Evolutionary conservation across 2,797 vertebrate species (phyloP).

Genomic region (Threskiornis aethiopicus): DNA sequence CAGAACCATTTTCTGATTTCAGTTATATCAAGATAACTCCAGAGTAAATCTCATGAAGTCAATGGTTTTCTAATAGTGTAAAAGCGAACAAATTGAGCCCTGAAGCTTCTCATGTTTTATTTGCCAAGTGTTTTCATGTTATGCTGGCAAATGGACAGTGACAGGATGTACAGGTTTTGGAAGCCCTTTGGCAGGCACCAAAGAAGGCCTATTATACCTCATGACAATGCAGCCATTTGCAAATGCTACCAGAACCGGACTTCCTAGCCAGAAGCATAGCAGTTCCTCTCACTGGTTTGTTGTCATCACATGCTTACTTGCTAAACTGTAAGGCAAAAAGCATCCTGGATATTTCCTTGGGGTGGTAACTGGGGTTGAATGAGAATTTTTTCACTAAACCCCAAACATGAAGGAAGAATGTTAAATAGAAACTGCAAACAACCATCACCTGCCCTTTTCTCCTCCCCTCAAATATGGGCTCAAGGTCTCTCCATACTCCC

Average conservation of each 20-base stretch:
- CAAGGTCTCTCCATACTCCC: not conserved
- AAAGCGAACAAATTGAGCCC: not conserved
- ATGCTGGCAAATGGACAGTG: conserved; percentile 22
- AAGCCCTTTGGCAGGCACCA: conserved; percentile 22
- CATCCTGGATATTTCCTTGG: not conserved
- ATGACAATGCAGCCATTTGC: not conserved
- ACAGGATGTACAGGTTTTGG: conserved; percentile 38
- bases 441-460: rapidly evolving
- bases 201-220: not conserved
- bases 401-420: not conserved
- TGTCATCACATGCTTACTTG: not conserved
- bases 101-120: conserved; percentile 22
- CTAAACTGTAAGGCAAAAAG: not conserved
- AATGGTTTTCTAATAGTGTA: not conserved
- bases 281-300: not conserved
- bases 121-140: conserved; percentile 41
- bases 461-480: not conserved
- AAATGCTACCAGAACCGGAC: not conserved
- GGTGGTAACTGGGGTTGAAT: not conserved
- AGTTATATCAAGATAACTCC: not conserved
- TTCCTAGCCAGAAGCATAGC: not conserved
- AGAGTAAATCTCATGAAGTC: not conserved
- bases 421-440: not conserved
- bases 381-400: not conserved
- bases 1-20: not conserved